These are phyloP conservation scores for Drosophila leontia DNA, from an alignment of 1,140 invertebrate genomes.

Conservation along the genomic window DNA sequence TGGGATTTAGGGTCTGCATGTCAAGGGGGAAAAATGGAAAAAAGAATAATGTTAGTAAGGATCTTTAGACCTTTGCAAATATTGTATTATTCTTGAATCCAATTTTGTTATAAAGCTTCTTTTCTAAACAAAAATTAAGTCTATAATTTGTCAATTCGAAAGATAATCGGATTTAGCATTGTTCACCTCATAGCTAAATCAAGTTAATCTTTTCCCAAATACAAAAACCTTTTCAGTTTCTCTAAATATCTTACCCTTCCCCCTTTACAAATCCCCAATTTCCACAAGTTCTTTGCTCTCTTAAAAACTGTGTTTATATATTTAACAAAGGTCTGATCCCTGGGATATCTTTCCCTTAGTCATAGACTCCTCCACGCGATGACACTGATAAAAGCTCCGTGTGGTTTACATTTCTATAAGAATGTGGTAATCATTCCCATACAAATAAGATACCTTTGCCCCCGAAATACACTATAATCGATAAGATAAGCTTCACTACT, in stretches of 20 bases:
- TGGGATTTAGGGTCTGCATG: conserved; percentile 95
- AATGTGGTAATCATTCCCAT: conserved; percentile 18
- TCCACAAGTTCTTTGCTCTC: neutral
- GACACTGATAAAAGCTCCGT: conserved; percentile 23
- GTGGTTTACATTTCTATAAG: conserved; percentile 43
- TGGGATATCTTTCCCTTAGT: conserved; percentile 30
- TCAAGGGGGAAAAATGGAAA: conserved; percentile 50
- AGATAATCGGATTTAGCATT: neutral
- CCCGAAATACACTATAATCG: conserved; percentile 11
- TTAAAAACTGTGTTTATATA: neutral
- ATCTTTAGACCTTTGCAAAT: no score
- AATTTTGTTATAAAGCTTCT: no score
- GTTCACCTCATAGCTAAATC: conserved; percentile 15
- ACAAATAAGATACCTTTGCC: conserved; percentile 14
- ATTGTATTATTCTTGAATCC: no score
- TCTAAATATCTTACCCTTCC: neutral
- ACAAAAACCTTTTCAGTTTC: neutral
- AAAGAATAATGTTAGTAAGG: conserved; percentile 1
- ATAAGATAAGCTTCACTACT: conserved; percentile 54
- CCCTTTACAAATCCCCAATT: neutral
- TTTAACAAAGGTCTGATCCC: conserved; percentile 7
- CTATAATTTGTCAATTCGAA: neutral
- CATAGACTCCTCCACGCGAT: conserved; percentile 9
- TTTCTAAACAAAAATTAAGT: neutral
- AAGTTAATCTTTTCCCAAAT: neutral